A percentile compares a stretch with the other conserved stretches of the same genome.
phyloP scores from a whole-genome alignment of 2,113 vertebrate species.

The Tamias sibiricus region DNA sequence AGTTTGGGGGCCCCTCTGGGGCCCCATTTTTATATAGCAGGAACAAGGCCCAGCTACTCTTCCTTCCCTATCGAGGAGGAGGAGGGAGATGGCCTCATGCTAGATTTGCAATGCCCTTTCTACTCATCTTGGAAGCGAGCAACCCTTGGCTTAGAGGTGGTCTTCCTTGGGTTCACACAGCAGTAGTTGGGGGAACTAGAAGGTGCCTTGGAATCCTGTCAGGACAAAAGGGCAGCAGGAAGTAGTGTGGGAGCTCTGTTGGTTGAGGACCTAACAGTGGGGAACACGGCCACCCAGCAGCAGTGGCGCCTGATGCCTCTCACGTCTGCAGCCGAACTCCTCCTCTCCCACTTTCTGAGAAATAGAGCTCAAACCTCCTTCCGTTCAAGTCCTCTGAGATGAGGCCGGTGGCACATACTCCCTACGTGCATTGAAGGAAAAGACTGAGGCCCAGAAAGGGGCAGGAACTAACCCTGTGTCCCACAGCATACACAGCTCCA shows the following conservation, averaged over 20 bases:
- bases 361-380: constrained; percentile 60
- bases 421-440: neutral
- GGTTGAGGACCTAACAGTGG: rapidly evolving
- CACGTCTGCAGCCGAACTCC: neutral
- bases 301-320: neutral
- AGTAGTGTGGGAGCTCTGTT: neutral
- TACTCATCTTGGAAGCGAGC: neutral
- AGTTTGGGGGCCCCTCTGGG: neutral
- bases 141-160: neutral
- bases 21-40: neutral
- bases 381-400: neutral
- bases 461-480: neutral
- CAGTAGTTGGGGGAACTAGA: neutral
- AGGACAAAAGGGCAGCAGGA: neutral
- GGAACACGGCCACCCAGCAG: neutral
- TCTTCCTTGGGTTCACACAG: neutral
- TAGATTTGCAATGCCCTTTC: neutral
- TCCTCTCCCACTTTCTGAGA: constrained; percentile 74
- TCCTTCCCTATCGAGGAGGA: neutral
- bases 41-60: neutral
- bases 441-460: neutral
- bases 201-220: neutral
- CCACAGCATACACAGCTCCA: neutral
- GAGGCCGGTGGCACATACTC: neutral
- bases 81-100: neutral